Conservation (phyloP, 1,140 invertebrate genomes). For the Lanistes nyassanus region DNA sequence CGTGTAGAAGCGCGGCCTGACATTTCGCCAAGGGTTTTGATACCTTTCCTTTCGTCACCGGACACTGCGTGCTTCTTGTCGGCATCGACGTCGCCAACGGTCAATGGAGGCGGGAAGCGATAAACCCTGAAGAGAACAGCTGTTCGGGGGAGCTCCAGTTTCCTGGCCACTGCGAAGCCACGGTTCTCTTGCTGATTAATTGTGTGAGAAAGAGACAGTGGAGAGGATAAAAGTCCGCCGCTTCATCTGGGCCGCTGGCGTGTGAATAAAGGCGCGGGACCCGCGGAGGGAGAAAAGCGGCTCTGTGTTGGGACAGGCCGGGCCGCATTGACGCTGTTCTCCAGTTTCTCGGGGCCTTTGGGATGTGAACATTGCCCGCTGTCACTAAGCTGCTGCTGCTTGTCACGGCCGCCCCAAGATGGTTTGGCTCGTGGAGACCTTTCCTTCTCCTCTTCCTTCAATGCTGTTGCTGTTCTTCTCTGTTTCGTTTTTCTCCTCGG, state of each 20-base stretch:
- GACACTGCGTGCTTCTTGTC: background rate
- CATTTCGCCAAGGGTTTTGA: background rate
- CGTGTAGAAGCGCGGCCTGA: background rate
- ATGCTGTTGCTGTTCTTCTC: no score
- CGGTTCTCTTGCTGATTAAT: conserved; percentile 16
- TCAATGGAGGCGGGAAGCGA: background rate
- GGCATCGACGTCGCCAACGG: background rate
- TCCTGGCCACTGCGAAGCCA: background rate
- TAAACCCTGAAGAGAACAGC: conserved; percentile 18
- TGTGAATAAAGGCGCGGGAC: background rate
- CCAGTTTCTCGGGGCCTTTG: no score
- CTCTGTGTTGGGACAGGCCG: no score
- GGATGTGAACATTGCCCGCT: no score
- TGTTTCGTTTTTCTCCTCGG: no score
- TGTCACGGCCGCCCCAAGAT: no score
- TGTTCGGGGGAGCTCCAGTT: conserved; percentile 5
- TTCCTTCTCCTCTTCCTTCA: no score
- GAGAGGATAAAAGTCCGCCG: conserved; percentile 12
- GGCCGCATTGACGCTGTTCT: no score
- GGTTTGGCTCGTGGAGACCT: no score
- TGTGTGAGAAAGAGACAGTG: conserved; percentile 23
- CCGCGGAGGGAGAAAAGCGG: no score
- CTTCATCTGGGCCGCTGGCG: conserved; percentile 2
- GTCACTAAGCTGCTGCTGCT: no score
- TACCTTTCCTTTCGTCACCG: background rate